A percentile compares a stretch with the other conserved stretches of the same genome.
Conservation (phyloP, 2,113 vertebrate species). For the Asarcornis scutulata region DNA sequence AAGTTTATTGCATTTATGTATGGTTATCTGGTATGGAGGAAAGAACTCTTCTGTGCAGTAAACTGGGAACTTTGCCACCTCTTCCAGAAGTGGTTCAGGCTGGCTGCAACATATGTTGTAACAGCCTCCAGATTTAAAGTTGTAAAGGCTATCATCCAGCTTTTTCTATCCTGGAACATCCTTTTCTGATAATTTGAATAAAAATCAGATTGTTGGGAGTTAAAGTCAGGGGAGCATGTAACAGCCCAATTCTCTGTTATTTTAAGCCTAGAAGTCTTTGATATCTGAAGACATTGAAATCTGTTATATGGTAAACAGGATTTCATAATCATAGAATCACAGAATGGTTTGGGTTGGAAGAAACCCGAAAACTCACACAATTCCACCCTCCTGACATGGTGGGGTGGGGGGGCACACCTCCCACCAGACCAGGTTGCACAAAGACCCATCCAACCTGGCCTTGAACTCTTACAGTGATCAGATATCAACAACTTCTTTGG, state of each 20-base stretch:
- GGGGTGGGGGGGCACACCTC: too few species aligned
- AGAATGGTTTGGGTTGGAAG: too few species aligned
- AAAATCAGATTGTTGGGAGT: background rate
- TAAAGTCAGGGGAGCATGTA: background rate
- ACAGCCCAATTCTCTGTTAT: background rate
- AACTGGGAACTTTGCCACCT: slow-evolving; percentile 13
- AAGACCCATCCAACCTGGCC: too few species aligned
- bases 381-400: too few species aligned
- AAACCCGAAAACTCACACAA: too few species aligned
- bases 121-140: slow-evolving; percentile 4
- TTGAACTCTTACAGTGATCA: too few species aligned
- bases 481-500: too few species aligned
- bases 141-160: background rate
- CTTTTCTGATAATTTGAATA: slow-evolving; percentile 8
- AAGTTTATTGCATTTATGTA: background rate
- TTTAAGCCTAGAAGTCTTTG: background rate
- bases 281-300: slow-evolving; percentile 36
- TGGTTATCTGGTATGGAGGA: background rate
- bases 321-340: too few species aligned
- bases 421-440: too few species aligned
- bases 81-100: background rate
- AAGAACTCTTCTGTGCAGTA: background rate
- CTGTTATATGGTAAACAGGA: background rate
- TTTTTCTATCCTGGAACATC: background rate
- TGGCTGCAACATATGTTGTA: background rate